Conservation (phyloP, 92 coral and sea anemone species). For the Anthopleura xanthogrammica region DNA sequence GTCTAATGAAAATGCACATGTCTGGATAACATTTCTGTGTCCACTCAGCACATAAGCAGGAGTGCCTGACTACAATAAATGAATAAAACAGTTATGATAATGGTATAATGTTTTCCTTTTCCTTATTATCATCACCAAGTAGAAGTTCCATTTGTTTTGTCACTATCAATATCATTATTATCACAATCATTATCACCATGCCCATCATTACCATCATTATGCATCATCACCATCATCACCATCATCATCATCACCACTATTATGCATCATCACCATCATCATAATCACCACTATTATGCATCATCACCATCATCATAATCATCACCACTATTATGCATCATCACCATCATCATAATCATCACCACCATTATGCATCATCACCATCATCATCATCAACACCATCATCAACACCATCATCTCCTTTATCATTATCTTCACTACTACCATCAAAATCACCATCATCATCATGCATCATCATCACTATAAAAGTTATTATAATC, state of each 20-base stretch:
- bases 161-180: neutral
- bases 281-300: too few species aligned
- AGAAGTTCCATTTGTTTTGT: too few species aligned
- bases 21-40: conserved; percentile 89
- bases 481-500: neutral
- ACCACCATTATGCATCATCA: too few species aligned
- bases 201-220: neutral
- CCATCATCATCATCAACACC: too few species aligned
- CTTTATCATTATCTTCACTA: neutral
- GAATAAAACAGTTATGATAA: neutral
- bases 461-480: neutral
- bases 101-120: neutral
- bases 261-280: too few species aligned
- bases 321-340: too few species aligned
- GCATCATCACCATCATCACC: too few species aligned
- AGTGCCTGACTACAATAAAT: conserved; percentile 71
- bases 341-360: too few species aligned
- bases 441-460: neutral
- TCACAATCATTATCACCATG: neutral
- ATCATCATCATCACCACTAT: too few species aligned
- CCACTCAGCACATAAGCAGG: conserved; percentile 75
- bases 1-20: conserved; percentile 85
- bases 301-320: too few species aligned
- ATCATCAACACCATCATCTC: neutral
- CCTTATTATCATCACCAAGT: too few species aligned